These are phyloP conservation scores for Willisornis vidua DNA, from an alignment of 2,113 vertebrate species.

Conservation along the genomic window DNA sequence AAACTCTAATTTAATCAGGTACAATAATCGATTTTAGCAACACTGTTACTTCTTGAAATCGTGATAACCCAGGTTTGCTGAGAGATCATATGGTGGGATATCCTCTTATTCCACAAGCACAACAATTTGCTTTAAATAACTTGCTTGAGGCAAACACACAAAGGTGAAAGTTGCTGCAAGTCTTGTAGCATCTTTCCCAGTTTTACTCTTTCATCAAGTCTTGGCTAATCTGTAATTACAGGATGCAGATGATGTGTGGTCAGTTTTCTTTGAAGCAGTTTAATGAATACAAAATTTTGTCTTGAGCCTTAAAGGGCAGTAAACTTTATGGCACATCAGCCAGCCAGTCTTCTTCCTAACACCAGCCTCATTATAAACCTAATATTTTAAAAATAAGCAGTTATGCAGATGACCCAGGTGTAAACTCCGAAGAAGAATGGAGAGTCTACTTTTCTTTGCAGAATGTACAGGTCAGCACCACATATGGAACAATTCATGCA, in stretches of 20 bases:
- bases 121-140: not conserved
- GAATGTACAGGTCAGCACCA: not conserved
- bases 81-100: not conserved
- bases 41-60: not conserved
- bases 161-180: not conserved
- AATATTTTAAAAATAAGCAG: not conserved
- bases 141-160: not conserved
- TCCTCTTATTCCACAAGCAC: not conserved
- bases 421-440: not conserved
- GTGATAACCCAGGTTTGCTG: not conserved
- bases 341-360: not conserved
- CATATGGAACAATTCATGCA: not conserved
- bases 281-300: not conserved
- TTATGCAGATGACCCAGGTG: not conserved
- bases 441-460: not conserved
- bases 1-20: not conserved
- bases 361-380: not conserved
- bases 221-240: not conserved
- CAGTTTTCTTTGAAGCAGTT: not conserved
- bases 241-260: not conserved
- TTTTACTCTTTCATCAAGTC: not conserved
- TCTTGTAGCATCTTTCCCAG: not conserved
- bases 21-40: not conserved
- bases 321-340: not conserved
- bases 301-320: not conserved